Percentiles rank a stretch among this genome's conserved stretches.
phyloP scores from a whole-genome alignment of 2,797 vertebrate genomes.

The Champsocephalus gunnari region DNA sequence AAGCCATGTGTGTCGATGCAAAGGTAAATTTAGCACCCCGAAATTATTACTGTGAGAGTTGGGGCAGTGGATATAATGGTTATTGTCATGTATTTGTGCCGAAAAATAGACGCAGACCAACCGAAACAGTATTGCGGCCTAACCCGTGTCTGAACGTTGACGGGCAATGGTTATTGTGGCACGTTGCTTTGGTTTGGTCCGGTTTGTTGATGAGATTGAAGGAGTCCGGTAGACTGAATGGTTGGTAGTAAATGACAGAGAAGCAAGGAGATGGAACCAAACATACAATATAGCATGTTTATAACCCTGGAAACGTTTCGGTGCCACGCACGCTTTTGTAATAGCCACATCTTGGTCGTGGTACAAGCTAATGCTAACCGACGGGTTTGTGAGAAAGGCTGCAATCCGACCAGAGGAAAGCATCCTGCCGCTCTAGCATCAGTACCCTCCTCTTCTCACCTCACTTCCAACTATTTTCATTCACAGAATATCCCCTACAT shows the following conservation, averaged over 20 bases:
- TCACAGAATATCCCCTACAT: slow-evolving; percentile 2
- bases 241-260: slow-evolving; percentile 68
- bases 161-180: slow-evolving; percentile 86
- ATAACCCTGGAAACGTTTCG: slow-evolving; percentile 1
- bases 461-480: slow-evolving; percentile 33
- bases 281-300: slow-evolving; percentile 21
- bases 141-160: slow-evolving; percentile 83
- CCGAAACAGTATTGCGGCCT: slow-evolving; percentile 87
- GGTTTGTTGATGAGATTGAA: slow-evolving; percentile 88
- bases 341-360: slow-evolving; percentile 74
- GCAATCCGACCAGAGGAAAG: slow-evolving; percentile 57
- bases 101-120: slow-evolving; percentile 74
- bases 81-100: slow-evolving; percentile 75
- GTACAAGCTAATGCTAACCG: slow-evolving; percentile 81
- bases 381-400: slow-evolving; percentile 72
- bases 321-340: slow-evolving; percentile 54
- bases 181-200: slow-evolving; percentile 90
- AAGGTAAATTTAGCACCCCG: slow-evolving; percentile 88
- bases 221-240: slow-evolving; percentile 78
- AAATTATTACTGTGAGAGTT: slow-evolving; percentile 79
- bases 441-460: slow-evolving; percentile 55
- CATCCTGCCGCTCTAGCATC: slow-evolving; percentile 72
- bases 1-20: slow-evolving; percentile 90
- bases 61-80: slow-evolving; percentile 65
- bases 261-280: slow-evolving; percentile 21